Evolutionary conservation across 2,888 invertebrate species (phyloP), one percentile per base, ranked within the genome.

Genomic region (Standfussiana lucernea): DNA sequence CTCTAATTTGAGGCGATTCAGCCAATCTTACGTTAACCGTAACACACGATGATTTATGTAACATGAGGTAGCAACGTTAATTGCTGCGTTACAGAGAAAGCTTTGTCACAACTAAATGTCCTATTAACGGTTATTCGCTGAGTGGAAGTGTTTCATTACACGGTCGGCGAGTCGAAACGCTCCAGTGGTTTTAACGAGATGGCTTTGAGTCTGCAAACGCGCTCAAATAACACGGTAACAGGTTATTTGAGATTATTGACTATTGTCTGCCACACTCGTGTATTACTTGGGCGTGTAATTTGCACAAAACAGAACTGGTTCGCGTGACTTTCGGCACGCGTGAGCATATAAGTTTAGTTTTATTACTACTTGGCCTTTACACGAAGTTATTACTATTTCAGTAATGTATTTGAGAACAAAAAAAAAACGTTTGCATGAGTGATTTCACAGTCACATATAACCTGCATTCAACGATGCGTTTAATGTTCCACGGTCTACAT

Each of bases 81-180:
- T 94, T 93, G 91, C 90, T 92, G 90, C 91, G 91, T 91, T 90
- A 89, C 85, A 90, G 92, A 92, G 95, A 95, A 95, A 95, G 94
- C 93, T 94, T 92, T 93, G 93, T 93, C 91, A 91, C 90, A 91
- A 90, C 88, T 92, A 91, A 93, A 94, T 93, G 94, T 93, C 92
- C 91, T 92, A 94, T 94, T 94, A 95, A 95, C 94, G 94, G 95
- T 95, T 95, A 93, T 93, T 94, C 94, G 93, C 93, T 91, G 91
- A 94, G 94, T 96, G 95, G 95, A 95, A 95, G 95, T 95, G 95
- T 95, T 94, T 94, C 94, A 96, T 96, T 96, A 95, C 94, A 96
- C 95, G 96, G 92, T 94, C 87, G 93, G 93, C 90, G 93, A 92
- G 87, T 87, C 89, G 92, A 91, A 92, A 92, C 94, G 95, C 95